These are phyloP conservation scores for Drosophila sucinea DNA, from an alignment of 1,140 invertebrate genomes.

Conservation along the genomic window DNA sequence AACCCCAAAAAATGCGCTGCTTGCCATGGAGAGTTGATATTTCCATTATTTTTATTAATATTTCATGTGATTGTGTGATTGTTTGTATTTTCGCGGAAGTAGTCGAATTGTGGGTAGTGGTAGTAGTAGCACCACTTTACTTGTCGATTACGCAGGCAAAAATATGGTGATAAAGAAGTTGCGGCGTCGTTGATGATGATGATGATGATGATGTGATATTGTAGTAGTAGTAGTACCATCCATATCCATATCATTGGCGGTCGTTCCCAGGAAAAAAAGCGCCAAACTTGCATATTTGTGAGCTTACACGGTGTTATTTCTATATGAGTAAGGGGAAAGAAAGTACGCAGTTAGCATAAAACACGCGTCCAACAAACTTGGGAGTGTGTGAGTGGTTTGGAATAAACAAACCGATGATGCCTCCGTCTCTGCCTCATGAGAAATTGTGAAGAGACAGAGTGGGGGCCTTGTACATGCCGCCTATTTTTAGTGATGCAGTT, in stretches of 20 bases:
- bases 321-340: slow-evolving; percentile 4
- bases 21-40: not conserved
- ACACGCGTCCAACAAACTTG: not conserved
- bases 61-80: slow-evolving; percentile 9
- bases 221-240: too few relatives aligned
- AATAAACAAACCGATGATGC: slow-evolving; percentile 12
- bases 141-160: slow-evolving; percentile 12
- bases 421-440: not conserved
- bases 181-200: not conserved
- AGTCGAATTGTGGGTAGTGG: not conserved
- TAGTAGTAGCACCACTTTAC: not conserved
- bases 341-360: slow-evolving; percentile 21
- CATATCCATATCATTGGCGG: not conserved
- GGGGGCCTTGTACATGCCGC: not conserved
- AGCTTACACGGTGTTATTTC: slow-evolving; percentile 4
- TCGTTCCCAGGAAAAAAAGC: slow-evolving; percentile 17
- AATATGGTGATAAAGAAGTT: slow-evolving; percentile 1
- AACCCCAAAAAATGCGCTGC: slow-evolving; percentile 2
- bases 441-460: not conserved
- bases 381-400: not conserved
- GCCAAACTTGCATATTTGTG: slow-evolving; percentile 17
- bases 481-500: slow-evolving; percentile 22
- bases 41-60: slow-evolving; percentile 14
- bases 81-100: slow-evolving; percentile 13
- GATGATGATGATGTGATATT: not conserved